Evolutionary conservation across 2,113 vertebrate species (phyloP).

Genomic region (Ictalurus furcatus): DNA sequence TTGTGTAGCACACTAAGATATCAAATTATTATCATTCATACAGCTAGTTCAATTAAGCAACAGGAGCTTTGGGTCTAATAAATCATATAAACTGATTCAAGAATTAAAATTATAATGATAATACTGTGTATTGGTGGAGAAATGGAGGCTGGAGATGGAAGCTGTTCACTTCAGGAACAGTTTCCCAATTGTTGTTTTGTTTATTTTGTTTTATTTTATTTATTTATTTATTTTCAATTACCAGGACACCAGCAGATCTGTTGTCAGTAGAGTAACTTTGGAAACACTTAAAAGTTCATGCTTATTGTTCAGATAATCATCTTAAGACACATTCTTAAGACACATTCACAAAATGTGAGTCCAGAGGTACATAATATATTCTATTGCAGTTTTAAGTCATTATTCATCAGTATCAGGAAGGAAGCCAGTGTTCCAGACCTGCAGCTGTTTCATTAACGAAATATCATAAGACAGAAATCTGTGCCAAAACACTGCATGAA

Average conservation of each 20-base stretch:
- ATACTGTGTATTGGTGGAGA: not conserved
- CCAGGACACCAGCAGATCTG: not conserved
- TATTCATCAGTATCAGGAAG: not conserved
- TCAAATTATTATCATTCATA: not conserved
- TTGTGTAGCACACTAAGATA: not conserved
- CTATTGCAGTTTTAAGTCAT: not conserved
- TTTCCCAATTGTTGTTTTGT: no score
- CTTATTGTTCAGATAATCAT: not conserved
- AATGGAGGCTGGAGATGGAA: not conserved
- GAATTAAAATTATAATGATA: not conserved
- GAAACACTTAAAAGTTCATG: not conserved
- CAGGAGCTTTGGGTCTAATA: not conserved
- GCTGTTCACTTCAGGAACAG: no score
- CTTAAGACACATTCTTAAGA: not conserved
- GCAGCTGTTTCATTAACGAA: not conserved
- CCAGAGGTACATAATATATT: constrained; percentile 8
- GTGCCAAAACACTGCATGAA: not conserved
- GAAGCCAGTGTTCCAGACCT: not conserved
- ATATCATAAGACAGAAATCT: not conserved
- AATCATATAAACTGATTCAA: not conserved
- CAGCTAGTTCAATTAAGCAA: not conserved
- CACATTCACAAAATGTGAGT: not conserved
- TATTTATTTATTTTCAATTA: no score
- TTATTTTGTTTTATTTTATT: not conserved
- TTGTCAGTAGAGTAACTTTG: not conserved